Conservation (phyloP, 2,888 invertebrate species). For the Cacoxenus indagator region DNA sequence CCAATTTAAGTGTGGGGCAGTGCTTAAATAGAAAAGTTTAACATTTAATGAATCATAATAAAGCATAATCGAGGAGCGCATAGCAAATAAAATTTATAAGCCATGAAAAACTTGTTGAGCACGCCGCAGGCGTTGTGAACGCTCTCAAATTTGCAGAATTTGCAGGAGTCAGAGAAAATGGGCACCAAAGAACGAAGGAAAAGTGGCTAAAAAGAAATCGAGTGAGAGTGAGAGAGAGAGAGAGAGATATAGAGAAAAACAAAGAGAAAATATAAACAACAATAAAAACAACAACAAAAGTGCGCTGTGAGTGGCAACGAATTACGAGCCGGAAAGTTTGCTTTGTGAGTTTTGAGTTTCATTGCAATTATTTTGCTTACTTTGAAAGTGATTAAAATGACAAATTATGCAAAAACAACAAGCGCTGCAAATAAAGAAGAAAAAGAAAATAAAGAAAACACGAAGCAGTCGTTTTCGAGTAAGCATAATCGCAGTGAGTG, state of each 20-base stretch:
- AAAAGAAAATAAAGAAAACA: neutral
- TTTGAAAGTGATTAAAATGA: constrained; percentile 61
- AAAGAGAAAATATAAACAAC: no score
- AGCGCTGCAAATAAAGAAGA: no score
- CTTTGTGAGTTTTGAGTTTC: constrained; percentile 18
- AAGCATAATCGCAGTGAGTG: constrained; percentile 11
- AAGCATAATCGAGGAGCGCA: constrained; percentile 25
- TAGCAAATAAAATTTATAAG: constrained; percentile 28
- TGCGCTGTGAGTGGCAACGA: neutral
- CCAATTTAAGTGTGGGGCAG: no score
- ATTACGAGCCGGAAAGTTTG: neutral
- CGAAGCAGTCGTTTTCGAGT: neutral
- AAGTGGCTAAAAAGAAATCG: no score
- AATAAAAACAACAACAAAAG: neutral
- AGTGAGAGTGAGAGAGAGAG: no score
- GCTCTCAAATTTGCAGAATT: no score
- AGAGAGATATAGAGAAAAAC: no score
- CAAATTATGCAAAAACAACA: constrained; percentile 47
- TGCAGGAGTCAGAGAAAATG: no score
- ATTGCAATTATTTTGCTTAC: constrained; percentile 43
- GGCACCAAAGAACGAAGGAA: no score
- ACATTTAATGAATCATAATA: no score
- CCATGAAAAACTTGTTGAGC: constrained; percentile 10
- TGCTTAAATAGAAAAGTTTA: no score
- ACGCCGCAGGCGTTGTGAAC: neutral